Base-by-base conservation (phyloP, 2,797 vertebrate species). In the Ambastaia sidthimunki region DNA sequence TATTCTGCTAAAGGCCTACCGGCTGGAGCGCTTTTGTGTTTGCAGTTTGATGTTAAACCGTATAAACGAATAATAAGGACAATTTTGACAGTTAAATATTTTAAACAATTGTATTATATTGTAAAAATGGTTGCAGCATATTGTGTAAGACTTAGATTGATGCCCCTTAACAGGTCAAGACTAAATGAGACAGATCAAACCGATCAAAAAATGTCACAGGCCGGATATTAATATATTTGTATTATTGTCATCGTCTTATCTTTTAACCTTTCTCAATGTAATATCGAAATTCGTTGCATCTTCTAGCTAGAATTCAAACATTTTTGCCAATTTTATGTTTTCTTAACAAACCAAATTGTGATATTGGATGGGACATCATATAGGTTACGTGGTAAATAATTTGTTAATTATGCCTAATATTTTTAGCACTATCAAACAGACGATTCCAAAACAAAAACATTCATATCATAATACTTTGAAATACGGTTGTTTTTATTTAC, bases 201-300 rank as follows among this genome's bases (percentile, higher is more conserved):
- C n/a, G 16, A 25, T 44, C 13, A 69, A 47, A 47, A 76, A 68
- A 68, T 23, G 1, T 59, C 54, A 57, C 34, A 19, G 50, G 25
- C 16, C 0, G 16, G 19, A 67, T n/a, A n/a, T 6, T 37, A n/a
- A 67, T 54, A 52, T 65, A 6, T 3, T 21, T 34, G 6, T 2
- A 31, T 68, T 0, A 47, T 44, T 57, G 28, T 28, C 57, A 47
- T 31, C 16, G 7, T 0, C 1, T 28, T 59, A 19, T 69, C 0
- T 3, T 60, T 50, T 16, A 48, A 31, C 7, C 31, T 11, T 18
- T 15, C 5, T 13, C 13, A 23, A 6, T 48, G 7, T 21, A 10
- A 34, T 60, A 37, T 78, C 18, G 57, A 70, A 34, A 59, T 78
- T 12, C 54, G 65, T 77, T 57, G 2, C 4, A 57, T 68, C 21